Conservation (phyloP, 2,888 invertebrate species). For the Drosophila helvetica region DNA sequence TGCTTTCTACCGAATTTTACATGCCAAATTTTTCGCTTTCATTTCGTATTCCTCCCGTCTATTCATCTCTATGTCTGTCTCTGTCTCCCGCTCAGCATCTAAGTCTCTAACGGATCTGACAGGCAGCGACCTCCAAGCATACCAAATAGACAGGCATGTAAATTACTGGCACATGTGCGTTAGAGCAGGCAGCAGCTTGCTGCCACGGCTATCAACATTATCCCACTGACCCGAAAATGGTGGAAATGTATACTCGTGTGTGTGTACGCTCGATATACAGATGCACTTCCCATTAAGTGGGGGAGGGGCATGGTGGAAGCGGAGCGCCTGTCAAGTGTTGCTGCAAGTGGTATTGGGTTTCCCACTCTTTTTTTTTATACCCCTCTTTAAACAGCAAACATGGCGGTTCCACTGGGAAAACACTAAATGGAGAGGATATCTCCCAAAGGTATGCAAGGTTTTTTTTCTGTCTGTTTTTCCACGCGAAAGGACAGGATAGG, state of each 20-base stretch:
- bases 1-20: constrained; percentile 39
- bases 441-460: neutral
- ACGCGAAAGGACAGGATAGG: neutral
- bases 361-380: neutral
- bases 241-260: constrained; percentile 13
- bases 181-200: constrained; percentile 37
- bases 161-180: constrained; percentile 54
- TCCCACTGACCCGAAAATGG: constrained; percentile 46
- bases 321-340: constrained; percentile 28
- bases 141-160: constrained; percentile 62
- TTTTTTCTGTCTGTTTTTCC: neutral
- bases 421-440: neutral
- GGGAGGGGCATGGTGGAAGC: neutral
- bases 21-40: constrained; percentile 36
- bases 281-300: constrained; percentile 1
- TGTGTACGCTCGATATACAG: constrained; percentile 24
- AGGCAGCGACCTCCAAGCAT: constrained; percentile 61
- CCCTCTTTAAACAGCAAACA: constrained; percentile 14
- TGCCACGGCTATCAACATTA: constrained; percentile 54
- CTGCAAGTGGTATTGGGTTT: neutral
- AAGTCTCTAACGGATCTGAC: neutral
- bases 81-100: neutral
- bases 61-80: neutral
- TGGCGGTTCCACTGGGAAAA: neutral
- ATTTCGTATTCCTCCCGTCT: constrained; percentile 16